Percentiles rank a stretch among this genome's conserved stretches.
These are phyloP conservation scores for Mirounga angustirostris DNA, from an alignment of 2,113 vertebrate species.

Conservation along the genomic window DNA sequence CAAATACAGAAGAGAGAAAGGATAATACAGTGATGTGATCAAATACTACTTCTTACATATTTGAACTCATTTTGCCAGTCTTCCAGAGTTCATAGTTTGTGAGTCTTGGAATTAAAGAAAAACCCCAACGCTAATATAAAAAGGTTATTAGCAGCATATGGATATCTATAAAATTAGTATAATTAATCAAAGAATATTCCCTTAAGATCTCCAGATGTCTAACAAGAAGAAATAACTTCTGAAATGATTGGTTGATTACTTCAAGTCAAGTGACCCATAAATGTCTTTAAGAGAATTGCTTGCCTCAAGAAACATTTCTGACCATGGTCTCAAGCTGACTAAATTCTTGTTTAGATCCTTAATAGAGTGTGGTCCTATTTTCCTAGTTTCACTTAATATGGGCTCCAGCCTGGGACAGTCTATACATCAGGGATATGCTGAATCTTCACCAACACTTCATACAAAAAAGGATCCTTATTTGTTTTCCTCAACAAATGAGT, in stretches of 20 bases:
- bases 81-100: neutral
- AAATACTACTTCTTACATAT: neutral
- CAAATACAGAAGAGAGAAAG: neutral
- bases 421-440: neutral
- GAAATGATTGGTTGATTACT: neutral
- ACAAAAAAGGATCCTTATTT: neutral
- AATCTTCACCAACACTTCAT: neutral
- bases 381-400: neutral
- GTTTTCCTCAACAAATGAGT: neutral
- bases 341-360: neutral
- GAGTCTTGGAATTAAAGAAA: conserved; percentile 21
- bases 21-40: neutral
- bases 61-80: neutral
- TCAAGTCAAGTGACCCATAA: neutral
- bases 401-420: neutral
- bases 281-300: neutral
- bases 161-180: neutral
- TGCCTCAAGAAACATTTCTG: neutral
- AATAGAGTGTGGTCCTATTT: neutral
- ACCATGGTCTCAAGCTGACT: neutral
- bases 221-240: neutral
- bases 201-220: neutral
- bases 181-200: neutral
- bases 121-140: neutral
- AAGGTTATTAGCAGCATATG: neutral